These are phyloP conservation scores for Epinotia nisella DNA, from an alignment of 2,888 invertebrate species.

Conservation along the genomic window DNA sequence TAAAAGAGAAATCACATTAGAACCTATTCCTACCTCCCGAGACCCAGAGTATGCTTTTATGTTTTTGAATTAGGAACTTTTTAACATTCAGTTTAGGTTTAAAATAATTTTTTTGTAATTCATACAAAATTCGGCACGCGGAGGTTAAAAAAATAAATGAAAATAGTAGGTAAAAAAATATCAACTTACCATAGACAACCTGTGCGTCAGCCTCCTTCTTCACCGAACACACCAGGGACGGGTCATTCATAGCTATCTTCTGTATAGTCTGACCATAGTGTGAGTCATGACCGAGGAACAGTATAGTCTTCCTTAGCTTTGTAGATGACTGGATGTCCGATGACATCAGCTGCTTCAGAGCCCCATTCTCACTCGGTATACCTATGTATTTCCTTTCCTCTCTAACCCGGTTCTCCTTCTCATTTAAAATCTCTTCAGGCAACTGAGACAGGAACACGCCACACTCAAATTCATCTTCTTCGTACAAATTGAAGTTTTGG, in stretches of 20 bases:
- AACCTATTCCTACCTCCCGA: too few relatives aligned
- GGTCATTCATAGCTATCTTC: slow-evolving; percentile 72
- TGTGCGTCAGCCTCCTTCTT: slow-evolving; percentile 56
- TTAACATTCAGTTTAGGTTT: too few relatives aligned
- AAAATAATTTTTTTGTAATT: too few relatives aligned
- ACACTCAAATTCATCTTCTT: slow-evolving; percentile 70
- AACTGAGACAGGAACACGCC: slow-evolving; percentile 68
- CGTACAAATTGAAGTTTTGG: slow-evolving; percentile 56
- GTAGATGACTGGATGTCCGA: slow-evolving; percentile 66
- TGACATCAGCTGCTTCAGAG: slow-evolving; percentile 76
- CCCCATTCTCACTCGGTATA: slow-evolving; percentile 64
- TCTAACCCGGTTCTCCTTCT: slow-evolving; percentile 59
- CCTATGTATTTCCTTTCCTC: slow-evolving; percentile 62
- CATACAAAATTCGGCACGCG: too few relatives aligned
- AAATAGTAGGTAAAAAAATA: slow-evolving; percentile 16
- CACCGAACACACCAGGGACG: slow-evolving; percentile 60
- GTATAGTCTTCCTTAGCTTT: slow-evolving; percentile 72
- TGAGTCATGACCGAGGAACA: slow-evolving; percentile 70
- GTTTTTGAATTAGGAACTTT: too few relatives aligned
- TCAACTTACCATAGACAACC: slow-evolving; percentile 62
- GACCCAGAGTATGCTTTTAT: too few relatives aligned
- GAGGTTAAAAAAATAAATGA: background rate
- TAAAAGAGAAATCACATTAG: too few relatives aligned
- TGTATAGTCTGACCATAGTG: slow-evolving; percentile 74
- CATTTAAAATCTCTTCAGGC: slow-evolving; percentile 67